Evolutionary conservation across 2,888 invertebrate genomes (phyloP), one percentile per base, ranked within the genome.

Genomic region (Cantharis flavilabris): DNA sequence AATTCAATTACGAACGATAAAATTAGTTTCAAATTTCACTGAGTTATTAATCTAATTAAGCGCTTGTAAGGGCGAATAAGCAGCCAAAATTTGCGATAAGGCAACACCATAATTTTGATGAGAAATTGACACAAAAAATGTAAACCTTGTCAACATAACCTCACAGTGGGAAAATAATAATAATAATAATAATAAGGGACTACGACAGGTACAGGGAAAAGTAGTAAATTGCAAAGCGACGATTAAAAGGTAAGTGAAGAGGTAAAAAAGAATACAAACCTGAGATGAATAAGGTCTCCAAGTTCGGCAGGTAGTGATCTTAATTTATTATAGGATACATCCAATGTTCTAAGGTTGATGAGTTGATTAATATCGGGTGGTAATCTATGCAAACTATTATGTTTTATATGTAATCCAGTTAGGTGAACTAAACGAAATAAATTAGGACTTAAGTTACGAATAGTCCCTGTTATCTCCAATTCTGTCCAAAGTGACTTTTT

Each of bases 311-410:
- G 99, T 89, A 99, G 91, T 87, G 95, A 95, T 81, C 98, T 92
- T 84, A 99, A 91, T 90, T 98, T 98, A 90, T 99, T 99, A 88
- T 94, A 94, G 82, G 98, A 98, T 84, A 98, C 90, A 90, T 99
- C 99, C 83, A 99, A 91, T 81, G 94, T 93, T 84, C 95, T 94
- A 81, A 99, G 91, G 89, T 96, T 96, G 80, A 90, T 91, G 83
- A 99, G 91, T 85, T 93, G 93, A 84, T 93, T 94, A 85, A 99
- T 97, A 88, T 99, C 98, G 28, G 96, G 91, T 77, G 99, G 98
- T 87, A 99, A 91, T 87, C 97, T 92, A 86, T 95, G 93, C 85
- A 99, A 92, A 88, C 95, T 94, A 91, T 99, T 99, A 90, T 98
- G 97, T 90, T 98, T 98, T 87, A 99, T 92, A 90, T 98, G 98